These are phyloP conservation scores for Pogonocherus hispidulus DNA, from an alignment of 2,888 invertebrate genomes.

Conservation along the genomic window DNA sequence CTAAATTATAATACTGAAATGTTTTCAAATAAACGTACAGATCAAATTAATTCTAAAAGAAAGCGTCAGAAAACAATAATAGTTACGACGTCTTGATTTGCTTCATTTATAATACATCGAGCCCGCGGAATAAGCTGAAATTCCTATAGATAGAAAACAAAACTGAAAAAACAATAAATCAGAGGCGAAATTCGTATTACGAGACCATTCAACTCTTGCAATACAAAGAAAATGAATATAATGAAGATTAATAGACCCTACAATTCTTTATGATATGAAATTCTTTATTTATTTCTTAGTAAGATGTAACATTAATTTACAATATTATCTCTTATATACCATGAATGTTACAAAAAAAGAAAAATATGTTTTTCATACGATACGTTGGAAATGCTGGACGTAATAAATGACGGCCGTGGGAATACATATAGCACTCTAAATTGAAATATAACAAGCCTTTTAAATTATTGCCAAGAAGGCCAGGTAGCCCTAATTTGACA, in stretches of 20 bases:
- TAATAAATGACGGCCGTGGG: neutral
- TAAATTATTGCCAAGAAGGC: neutral
- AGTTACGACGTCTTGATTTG: no score
- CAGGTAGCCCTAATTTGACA: neutral
- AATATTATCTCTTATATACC: no score
- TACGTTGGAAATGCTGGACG: neutral
- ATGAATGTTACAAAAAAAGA: neutral
- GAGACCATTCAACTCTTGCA: neutral
- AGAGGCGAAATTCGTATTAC: neutral
- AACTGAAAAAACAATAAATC: neutral
- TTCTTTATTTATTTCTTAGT: conserved; percentile 6
- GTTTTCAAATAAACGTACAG: no score
- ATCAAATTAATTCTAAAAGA: no score
- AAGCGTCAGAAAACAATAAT: no score
- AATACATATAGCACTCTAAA: neutral
- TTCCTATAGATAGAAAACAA: no score
- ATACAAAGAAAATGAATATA: conserved; percentile 8
- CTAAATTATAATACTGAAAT: no score
- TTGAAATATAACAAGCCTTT: neutral
- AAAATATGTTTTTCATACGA: neutral
- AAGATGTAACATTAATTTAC: neutral
- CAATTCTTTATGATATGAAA: neutral
- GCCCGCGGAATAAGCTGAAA: no score
- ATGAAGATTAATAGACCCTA: conserved; percentile 5
- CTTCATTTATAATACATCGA: no score